phyloP scores from a whole-genome alignment of 2,113 vertebrate species.

The Thamnophis sirtalis region DNA sequence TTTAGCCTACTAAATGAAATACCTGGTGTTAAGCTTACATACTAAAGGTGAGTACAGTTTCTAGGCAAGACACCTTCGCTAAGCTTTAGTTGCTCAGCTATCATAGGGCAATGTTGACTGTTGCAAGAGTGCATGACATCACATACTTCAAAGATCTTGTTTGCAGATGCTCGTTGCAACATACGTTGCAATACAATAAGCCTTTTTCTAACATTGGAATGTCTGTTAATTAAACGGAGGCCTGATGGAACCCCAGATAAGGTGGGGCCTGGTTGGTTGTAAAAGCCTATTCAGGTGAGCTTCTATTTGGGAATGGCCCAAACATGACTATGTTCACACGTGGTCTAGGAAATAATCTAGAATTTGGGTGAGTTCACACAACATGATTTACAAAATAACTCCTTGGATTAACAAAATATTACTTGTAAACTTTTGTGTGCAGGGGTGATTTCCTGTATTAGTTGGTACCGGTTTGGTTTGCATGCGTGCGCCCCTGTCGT shows the following conservation, averaged over 20 bases:
- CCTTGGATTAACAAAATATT: not conserved
- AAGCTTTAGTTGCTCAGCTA: not conserved
- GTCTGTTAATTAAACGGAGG: not conserved
- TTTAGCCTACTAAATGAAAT: not conserved
- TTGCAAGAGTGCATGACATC: not conserved
- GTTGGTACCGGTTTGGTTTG: no score
- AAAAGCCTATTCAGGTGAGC: not conserved
- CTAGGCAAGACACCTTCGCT: not conserved
- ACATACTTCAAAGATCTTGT: not conserved
- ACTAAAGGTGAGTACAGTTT: not conserved
- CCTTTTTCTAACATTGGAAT: not conserved
- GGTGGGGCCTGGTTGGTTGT: not conserved
- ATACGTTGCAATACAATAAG: not conserved
- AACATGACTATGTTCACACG: not conserved
- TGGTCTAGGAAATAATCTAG: not conserved
- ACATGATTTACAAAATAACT: not conserved
- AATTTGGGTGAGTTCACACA: not conserved
- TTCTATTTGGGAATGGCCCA: not conserved
- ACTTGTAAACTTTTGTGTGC: not conserved
- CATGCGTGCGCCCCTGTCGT: no score
- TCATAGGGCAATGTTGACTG: not conserved
- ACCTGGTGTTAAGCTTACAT: not conserved
- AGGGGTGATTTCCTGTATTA: no score
- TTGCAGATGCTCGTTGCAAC: not conserved
- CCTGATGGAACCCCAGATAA: not conserved